Base-by-base conservation (phyloP, 2,888 invertebrate genomes). In the Cordylochernes scorpioides region DNA sequence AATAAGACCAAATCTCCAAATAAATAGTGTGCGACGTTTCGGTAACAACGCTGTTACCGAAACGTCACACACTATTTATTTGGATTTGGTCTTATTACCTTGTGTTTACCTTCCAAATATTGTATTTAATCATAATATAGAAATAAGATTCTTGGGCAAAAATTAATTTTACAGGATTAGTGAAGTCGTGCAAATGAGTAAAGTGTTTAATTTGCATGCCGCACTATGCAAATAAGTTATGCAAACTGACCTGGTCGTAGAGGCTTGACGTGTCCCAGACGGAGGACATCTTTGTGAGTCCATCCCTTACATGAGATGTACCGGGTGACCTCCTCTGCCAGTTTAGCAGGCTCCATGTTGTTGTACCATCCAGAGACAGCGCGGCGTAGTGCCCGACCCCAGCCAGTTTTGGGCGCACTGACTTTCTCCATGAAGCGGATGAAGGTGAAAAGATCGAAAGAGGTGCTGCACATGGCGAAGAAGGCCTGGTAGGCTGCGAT, bases 231-330 rank as follows among this genome's bases (percentile, higher is more conserved):
- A n/a, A n/a, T n/a, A n/a, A n/a, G n/a, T n/a, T n/a, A n/a, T n/a
- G n/a, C n/a, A n/a, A n/a, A 38, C 42, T 41, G 39, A 52, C 51
- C 46, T 30, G 47, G 44, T 34, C 34, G 47, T 39, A 27, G 36
- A 26, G 44, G 36, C 24, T 39, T 38, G 1, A 48, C 44, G 38
- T 52, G 52, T 17, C 45, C 38, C 21, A 52, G 42, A 17, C 55
- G 46, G 59, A 64, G 52, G n/a, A 74, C 55, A 42, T 70, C 71
- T 43, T 65, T 67, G 47, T 75, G 74, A 0, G 63, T 62, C 58
- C 71, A 68, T 4, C 68, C 67, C 42, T 67, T 61, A 38, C 65
- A 60, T 6, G 64, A 61, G 28, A 61, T 62, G 30, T 61, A 62
- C 45, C 62, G 60, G 4, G 66, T 64, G 13, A 71, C 58, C 39